Evolutionary conservation across 2,113 vertebrate species (phyloP).

Genomic region (mouse (Mus musculus)): GRCm39 chr11:35088501-35089000

Average conservation of each 20-base stretch:
- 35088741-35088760: neutral
- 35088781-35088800: too few species aligned
- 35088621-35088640: neutral
- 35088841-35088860: neutral
- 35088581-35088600: constrained; percentile 5
- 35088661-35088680: neutral
- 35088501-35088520: constrained; percentile 82
- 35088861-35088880: too few species aligned
- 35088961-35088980: neutral
- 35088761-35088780: neutral
- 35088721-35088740: neutral
- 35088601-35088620: neutral
- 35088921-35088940: neutral
- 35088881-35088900: too few species aligned
- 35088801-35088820: too few species aligned
- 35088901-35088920: rapidly evolving
- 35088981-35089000: neutral
- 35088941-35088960: neutral
- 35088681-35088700: neutral
- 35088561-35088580: constrained; percentile 59
- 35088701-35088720: neutral
- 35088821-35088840: too few species aligned
- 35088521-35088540: constrained; percentile 76
- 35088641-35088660: neutral
- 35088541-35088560: constrained; percentile 74